These are phyloP conservation scores for Halichoerus grypus DNA, from an alignment of 2,113 vertebrate genomes.

Conservation along the genomic window DNA sequence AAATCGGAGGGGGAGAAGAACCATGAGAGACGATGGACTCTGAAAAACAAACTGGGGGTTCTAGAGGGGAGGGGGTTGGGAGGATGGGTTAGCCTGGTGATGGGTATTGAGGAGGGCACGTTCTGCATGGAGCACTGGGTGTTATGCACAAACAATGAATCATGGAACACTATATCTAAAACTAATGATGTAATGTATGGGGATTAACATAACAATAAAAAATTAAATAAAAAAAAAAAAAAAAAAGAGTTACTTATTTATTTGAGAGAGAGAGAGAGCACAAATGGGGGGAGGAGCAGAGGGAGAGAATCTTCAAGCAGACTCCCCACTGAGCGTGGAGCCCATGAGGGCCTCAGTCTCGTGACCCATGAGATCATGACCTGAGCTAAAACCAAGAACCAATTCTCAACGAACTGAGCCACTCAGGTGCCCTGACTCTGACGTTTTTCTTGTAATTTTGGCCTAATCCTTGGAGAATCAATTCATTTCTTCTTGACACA, in stretches of 20 bases:
- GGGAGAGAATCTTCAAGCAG: not conserved
- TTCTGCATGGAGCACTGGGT: too few relatives aligned
- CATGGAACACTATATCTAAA: too few relatives aligned
- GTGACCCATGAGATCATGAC: not conserved
- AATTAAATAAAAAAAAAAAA: too few relatives aligned
- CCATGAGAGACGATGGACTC: too few relatives aligned
- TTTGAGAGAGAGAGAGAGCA: not conserved
- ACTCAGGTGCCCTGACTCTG: not conserved
- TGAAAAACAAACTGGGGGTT: too few relatives aligned
- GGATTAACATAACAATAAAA: too few relatives aligned
- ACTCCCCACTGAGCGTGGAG: not conserved
- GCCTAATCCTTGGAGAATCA: not conserved
- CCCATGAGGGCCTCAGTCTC: not conserved
- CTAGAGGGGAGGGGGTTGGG: too few relatives aligned
- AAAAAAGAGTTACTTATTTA: not conserved
- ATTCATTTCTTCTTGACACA: not conserved
- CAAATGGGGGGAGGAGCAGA: not conserved
- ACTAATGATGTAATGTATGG: too few relatives aligned
- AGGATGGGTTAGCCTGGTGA: too few relatives aligned
- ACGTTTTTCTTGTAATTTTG: not conserved
- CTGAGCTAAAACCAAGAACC: not conserved
- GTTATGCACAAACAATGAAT: too few relatives aligned
- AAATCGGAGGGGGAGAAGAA: too few relatives aligned
- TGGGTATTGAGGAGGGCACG: too few relatives aligned
- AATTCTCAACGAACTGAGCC: not conserved